Conservation (phyloP, 1,140 invertebrate species). For the Aphidius ervi region DNA sequence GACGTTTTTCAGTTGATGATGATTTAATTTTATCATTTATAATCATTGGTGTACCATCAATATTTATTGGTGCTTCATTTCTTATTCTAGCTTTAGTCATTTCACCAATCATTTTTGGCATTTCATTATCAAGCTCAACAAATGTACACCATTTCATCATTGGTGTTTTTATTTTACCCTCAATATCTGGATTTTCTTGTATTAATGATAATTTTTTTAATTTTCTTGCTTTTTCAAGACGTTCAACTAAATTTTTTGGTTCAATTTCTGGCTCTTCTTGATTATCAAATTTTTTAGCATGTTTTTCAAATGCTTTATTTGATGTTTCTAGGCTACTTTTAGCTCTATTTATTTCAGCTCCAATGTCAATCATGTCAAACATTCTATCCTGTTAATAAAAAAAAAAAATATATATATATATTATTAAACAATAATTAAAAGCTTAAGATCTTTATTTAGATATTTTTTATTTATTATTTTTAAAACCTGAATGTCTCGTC, state of each 20-base stretch:
- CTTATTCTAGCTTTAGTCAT: slow-evolving; percentile 8
- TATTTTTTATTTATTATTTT: not conserved
- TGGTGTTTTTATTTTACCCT: slow-evolving; percentile 28
- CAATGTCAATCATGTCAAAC: slow-evolving; percentile 48
- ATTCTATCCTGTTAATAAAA: slow-evolving; percentile 40
- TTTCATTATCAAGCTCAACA: slow-evolving; percentile 22
- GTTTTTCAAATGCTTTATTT: slow-evolving; percentile 39
- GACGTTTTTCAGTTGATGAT: slow-evolving; percentile 17
- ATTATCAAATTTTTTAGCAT: slow-evolving; percentile 48
- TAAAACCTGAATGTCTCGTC: slow-evolving; percentile 24
- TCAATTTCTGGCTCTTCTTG: slow-evolving; percentile 25
- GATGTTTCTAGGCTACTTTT: slow-evolving; percentile 41
- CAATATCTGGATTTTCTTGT: not conserved
- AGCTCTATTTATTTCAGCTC: slow-evolving; percentile 47
- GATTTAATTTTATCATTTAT: slow-evolving; percentile 17
- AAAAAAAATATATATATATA: not conserved
- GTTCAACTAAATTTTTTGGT: slow-evolving; percentile 31
- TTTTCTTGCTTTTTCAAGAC: slow-evolving; percentile 36
- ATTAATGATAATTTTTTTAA: slow-evolving; percentile 24
- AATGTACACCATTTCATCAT: slow-evolving; percentile 38
- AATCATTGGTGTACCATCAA: not conserved
- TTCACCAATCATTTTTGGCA: slow-evolving; percentile 16
- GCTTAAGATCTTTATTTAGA: not conserved
- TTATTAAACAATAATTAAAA: not conserved
- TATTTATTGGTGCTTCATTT: not conserved